phyloP scores from a whole-genome alignment of 2,113 vertebrate species.

The Nerophis ophidion region DNA sequence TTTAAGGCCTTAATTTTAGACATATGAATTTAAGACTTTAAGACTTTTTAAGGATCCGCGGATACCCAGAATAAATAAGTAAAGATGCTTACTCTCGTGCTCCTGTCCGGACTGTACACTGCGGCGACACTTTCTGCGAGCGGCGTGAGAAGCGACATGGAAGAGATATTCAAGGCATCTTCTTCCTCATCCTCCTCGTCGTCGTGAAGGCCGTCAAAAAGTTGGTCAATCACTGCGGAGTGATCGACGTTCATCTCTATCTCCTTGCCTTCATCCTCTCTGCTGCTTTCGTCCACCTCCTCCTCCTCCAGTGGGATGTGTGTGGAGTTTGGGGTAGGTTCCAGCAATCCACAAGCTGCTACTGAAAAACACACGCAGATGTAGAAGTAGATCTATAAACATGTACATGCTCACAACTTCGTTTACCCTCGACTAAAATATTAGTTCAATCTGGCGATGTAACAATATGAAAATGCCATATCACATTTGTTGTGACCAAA shows the following conservation, averaged over 20 bases:
- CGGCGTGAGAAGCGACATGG: conserved; percentile 93
- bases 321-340: conserved; percentile 19
- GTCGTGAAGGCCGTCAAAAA: conserved; percentile 78
- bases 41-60: no score
- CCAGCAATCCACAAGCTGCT: conserved; percentile 9
- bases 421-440: no score
- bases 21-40: no score
- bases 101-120: conserved; percentile 77
- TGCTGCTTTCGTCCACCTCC: conserved; percentile 16
- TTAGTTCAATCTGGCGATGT: no score
- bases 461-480: no score
- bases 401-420: no score
- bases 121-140: conserved; percentile 85
- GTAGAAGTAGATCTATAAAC: no score
- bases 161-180: conserved; percentile 90
- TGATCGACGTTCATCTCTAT: conserved; percentile 70
- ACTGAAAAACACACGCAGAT: not conserved
- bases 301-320: conserved; percentile 55
- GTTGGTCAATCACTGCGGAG: conserved; percentile 84
- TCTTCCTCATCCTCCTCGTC: conserved; percentile 52
- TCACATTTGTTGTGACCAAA: no score
- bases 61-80: not conserved
- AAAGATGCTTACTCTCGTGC: conserved; percentile 49
- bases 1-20: no score
- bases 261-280: conserved; percentile 53